Base-by-base conservation (phyloP, 1,140 invertebrate species). In the Frieseomelitta varia region DNA sequence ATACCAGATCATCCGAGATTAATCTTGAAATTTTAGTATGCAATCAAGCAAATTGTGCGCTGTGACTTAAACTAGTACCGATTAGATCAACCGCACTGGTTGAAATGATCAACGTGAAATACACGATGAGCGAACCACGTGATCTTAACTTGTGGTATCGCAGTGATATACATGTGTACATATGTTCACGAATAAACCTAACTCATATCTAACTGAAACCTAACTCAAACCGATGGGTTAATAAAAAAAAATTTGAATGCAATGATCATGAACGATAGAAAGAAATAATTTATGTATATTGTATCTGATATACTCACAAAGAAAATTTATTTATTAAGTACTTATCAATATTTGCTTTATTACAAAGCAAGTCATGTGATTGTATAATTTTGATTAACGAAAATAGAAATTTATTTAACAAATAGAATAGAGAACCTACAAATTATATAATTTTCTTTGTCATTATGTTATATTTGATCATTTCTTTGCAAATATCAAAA, bases 1-100 rank as follows among this genome's bases (percentile, higher is more conserved):
- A 84, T 69, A 56, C 80, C 84, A 90, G 86, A 81, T 81, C 89
- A 90, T 90, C 61, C 89, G 88, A 85, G 73, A 71, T 11, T 67
- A 77, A 80, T 82, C 84, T 83, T 74, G 30, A 77, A 76, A 77
- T 86, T 58, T 72, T 84, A 85, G 56, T 65, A 68, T 30, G 39
- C 73, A 67, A 65, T 75, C 21, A 79, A 83, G 55, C 67, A 81
- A 88, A 68, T 61, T 24, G 3, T 14, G 47, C 63, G 56, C 71
- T 34, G 34, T 68, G 17, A 51, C 17, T 56, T 56, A 1, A 63
- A 63, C 12, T 27, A 27, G 47, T 8, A 83, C 71, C 61, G 85
- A 76, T 71, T 65, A 39, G 74, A 84, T 65, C 85, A 84, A 84
- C 75, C 75, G 71, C 81, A 84, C 85, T 55, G 85, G 74, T 86